phyloP scores from a whole-genome alignment of 1,140 invertebrate species.

The Drosophila elegans region DNA sequence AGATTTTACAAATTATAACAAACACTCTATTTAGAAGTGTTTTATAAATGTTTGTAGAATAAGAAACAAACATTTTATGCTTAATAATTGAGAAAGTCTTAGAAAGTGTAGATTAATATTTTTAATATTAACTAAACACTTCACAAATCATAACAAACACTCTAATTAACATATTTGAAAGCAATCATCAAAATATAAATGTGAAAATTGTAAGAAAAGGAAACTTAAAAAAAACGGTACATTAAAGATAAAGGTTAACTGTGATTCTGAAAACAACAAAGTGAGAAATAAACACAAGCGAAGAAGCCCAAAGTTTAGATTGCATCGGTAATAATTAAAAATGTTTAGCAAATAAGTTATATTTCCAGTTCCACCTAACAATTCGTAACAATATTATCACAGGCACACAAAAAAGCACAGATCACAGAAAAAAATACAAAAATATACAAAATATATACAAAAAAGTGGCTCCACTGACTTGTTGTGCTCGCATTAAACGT shows the following conservation, averaged over 20 bases:
- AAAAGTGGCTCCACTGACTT: slow-evolving; percentile 55
- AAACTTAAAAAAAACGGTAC: no score
- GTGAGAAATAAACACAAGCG: neutral
- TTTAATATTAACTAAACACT: no score
- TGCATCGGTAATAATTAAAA: neutral
- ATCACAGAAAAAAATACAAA: slow-evolving; percentile 33
- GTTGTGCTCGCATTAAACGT: slow-evolving; percentile 72
- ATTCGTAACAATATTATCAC: slow-evolving; percentile 8
- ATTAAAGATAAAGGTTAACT: no score
- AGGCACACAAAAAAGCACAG: neutral
- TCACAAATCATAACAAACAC: no score
- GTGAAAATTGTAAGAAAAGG: no score
- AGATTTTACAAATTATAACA: neutral
- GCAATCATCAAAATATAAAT: no score
- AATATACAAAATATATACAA: slow-evolving; percentile 31
- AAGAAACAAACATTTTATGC: no score
- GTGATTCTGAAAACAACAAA: no score
- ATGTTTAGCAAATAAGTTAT: slow-evolving; percentile 13
- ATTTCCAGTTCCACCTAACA: slow-evolving; percentile 31
- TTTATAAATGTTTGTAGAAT: no score
- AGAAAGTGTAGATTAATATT: no score
- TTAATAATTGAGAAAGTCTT: no score
- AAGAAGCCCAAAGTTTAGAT: slow-evolving; percentile 1
- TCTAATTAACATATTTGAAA: no score
- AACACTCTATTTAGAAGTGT: neutral